Base-by-base conservation (phyloP, 1,140 invertebrate genomes). In the Ctenoplectra terminalis region DNA sequence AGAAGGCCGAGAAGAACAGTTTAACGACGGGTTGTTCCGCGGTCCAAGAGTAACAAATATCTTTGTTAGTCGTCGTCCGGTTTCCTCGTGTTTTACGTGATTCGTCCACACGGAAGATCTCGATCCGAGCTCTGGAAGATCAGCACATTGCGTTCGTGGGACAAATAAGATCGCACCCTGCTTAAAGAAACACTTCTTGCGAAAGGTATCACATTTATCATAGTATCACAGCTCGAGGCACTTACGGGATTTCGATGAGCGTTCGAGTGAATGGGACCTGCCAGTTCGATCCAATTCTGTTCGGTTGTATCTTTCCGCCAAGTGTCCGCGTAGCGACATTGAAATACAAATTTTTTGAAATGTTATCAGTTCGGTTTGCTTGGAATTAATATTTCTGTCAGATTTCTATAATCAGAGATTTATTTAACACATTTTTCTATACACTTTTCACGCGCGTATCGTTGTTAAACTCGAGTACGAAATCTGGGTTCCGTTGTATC, bases 141-240 rank as follows among this genome's bases (percentile, higher is more conserved):
- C 37, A 23, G 52, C 77, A 26, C 11, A 7, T 80, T 23, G 56
- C 79, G 85, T 86, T 74, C 80, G 78, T 74, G 73, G 72, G 64
- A 86, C 79, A 78, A n/a, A 11, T 86, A 82, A 86, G 82, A 58
- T 85, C 66, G 34, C 83, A 86, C 60, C 66, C 54, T 46, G 34
- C 83, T 69, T 50, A 50, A 82, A 77, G 37, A 60, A 71, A 75
- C 34, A 66, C 84, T 74, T 48, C 84, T 81, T 78, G 29, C 70
- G 52, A 78, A 86, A 86, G 85, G 85, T 86, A 86, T 31, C 31
- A 73, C 58, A 75, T 86, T 61, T 82, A 31, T 54, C 46, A 81
- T 78, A 70, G 63, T 86, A 61, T 29, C 56, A 34, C 52, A 60
- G 67, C 73, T 78, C 50, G 43, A 52, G 78, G 83, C 85, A 86